A percentile compares a stretch with the other conserved stretches of the same genome.
Conservation (phyloP, 30 jellyfish, hydroid and myxozoan species). For the Rhopilema esculentum region DNA sequence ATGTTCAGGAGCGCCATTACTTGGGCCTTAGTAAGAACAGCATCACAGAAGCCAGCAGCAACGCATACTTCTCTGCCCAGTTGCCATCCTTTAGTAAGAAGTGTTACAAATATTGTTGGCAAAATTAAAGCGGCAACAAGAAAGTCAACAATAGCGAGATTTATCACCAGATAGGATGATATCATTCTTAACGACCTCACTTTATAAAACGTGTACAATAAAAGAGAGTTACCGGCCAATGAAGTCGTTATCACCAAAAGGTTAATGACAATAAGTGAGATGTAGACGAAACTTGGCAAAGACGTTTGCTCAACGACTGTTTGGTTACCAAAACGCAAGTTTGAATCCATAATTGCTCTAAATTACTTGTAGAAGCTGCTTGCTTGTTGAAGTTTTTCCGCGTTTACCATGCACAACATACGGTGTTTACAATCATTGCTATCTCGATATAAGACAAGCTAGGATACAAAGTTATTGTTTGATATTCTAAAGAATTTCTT, state of each 20-base stretch:
- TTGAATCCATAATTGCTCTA: neutral
- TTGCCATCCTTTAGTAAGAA: constrained; percentile 19
- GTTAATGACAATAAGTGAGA: neutral
- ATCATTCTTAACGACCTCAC: constrained; percentile 14
- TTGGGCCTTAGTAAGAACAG: constrained; percentile 52
- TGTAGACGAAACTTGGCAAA: neutral
- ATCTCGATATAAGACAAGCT: neutral
- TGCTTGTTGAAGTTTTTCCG: no score
- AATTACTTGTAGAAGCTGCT: no score
- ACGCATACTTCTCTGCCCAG: neutral
- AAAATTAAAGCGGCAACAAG: constrained; percentile 10
- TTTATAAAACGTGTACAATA: constrained; percentile 24
- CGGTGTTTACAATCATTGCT: no score
- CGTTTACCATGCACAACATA: no score
- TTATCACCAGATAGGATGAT: constrained; percentile 41
- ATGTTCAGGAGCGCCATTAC: constrained; percentile 55
- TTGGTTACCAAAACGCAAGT: no score
- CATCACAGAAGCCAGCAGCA: constrained; percentile 43
- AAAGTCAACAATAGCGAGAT: constrained; percentile 40
- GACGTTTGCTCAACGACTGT: neutral
- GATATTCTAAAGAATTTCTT: neutral
- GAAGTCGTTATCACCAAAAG: neutral
- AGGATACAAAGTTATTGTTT: neutral
- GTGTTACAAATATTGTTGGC: constrained; percentile 23
- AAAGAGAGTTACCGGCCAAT: constrained; percentile 33